Percentiles rank a stretch among this genome's conserved stretches.
These are phyloP conservation scores for Neotoxoptera formosana DNA, from an alignment of 1,140 invertebrate genomes.

Conservation along the genomic window DNA sequence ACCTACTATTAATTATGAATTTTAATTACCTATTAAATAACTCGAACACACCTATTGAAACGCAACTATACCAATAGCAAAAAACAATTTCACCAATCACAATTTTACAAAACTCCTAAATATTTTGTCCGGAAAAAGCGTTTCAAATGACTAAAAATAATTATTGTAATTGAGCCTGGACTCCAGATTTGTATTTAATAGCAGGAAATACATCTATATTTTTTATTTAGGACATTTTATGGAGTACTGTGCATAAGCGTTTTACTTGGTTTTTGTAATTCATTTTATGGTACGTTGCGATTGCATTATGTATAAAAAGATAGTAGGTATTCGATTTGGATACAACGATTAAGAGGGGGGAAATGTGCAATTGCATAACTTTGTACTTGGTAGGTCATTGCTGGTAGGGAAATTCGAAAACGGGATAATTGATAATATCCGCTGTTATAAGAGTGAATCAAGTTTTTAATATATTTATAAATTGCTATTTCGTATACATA, in stretches of 20 bases:
- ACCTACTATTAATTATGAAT: not conserved
- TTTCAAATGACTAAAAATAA: not conserved
- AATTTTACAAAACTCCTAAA: not conserved
- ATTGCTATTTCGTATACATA: not conserved
- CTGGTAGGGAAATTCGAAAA: slow-evolving; percentile 23
- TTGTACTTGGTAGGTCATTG: not conserved
- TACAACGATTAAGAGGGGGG: not conserved
- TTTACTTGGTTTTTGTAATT: not conserved
- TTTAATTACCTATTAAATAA: not conserved
- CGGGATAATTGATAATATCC: slow-evolving; percentile 44
- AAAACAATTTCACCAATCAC: not conserved
- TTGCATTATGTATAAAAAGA: not conserved
- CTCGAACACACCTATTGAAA: not conserved
- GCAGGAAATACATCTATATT: not conserved
- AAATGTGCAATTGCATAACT: slow-evolving; percentile 30
- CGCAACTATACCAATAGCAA: not conserved
- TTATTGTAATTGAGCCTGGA: too few species aligned
- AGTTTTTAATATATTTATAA: slow-evolving; percentile 23
- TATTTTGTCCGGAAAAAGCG: not conserved
- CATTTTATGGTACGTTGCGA: not conserved
- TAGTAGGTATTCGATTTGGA: not conserved
- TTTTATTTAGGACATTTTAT: not conserved
- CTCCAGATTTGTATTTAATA: not conserved
- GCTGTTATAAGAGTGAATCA: not conserved
- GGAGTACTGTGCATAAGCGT: not conserved